Evolutionary conservation across 2,797 vertebrate species (phyloP).

Genomic region (Spinus olivaceus): DNA sequence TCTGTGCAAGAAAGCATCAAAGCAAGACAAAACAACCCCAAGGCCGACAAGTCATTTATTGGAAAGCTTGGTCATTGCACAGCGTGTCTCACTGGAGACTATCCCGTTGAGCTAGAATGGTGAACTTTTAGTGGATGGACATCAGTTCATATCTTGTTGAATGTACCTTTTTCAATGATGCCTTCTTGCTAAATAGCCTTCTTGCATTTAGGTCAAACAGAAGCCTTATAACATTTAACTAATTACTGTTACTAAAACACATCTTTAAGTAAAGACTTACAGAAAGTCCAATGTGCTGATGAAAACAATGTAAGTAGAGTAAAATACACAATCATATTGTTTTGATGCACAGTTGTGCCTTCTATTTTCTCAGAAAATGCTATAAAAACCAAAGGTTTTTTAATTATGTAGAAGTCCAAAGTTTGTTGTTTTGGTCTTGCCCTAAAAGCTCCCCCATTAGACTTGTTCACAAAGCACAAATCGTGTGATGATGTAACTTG

Average conservation of each 20-base stretch:
- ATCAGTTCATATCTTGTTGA: not conserved
- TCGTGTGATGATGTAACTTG: not conserved
- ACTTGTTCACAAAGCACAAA: not conserved
- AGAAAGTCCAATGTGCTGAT: not conserved
- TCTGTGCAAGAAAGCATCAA: constrained; percentile 88
- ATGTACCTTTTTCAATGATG: constrained; percentile 23
- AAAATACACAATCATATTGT: not conserved
- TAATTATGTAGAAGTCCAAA: constrained; percentile 1
- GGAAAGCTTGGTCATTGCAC: constrained; percentile 87
- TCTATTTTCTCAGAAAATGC: constrained; percentile 17
- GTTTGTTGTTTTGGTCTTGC: not conserved
- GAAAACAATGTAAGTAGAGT: constrained; percentile 5
- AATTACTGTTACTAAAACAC: constrained; percentile 19
- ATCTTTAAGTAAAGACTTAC: not conserved
- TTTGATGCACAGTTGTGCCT: constrained; percentile 17
- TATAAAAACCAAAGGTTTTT: constrained; percentile 43
- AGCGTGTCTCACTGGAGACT: constrained; percentile 94
- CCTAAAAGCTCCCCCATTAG: not conserved
- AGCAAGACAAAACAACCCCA: constrained; percentile 69
- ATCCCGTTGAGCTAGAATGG: constrained; percentile 95
- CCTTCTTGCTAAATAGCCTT: not conserved
- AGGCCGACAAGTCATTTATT: constrained; percentile 41
- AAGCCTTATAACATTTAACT: not conserved
- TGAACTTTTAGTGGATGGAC: constrained; percentile 58
- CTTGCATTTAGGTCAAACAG: not conserved